These are phyloP conservation scores for Amniataba percoides DNA, from an alignment of 2,797 vertebrate genomes.

Conservation along the genomic window DNA sequence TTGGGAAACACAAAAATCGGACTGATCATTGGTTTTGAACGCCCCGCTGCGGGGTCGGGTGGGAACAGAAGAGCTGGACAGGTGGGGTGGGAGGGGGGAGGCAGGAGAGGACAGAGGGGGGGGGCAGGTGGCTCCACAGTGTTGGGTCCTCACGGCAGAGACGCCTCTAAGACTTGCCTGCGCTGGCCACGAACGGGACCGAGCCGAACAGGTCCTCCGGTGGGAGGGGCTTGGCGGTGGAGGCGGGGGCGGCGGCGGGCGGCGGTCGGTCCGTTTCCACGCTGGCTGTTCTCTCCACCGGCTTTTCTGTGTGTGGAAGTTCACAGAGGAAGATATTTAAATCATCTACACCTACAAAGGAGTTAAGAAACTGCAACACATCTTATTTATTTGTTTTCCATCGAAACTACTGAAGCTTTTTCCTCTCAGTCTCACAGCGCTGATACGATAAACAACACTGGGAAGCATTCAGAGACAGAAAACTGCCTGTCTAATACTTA, in stretches of 20 bases:
- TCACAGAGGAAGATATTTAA: conserved; percentile 16
- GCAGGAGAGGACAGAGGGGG: background rate
- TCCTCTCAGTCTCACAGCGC: background rate
- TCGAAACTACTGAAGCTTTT: background rate
- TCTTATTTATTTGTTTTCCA: background rate
- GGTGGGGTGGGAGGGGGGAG: background rate
- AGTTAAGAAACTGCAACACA: background rate
- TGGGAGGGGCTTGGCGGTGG: conserved; percentile 81
- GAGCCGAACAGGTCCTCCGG: conserved; percentile 97
- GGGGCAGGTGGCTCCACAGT: conserved; percentile 73
- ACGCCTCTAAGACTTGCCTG: conserved; percentile 96
- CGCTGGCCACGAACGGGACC: conserved; percentile 93
- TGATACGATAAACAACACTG: background rate
- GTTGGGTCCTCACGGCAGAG: conserved; percentile 77
- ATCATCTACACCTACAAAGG: background rate
- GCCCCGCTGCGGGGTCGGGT: conserved; percentile 36
- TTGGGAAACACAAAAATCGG: conserved; percentile 23
- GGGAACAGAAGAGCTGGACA: conserved; percentile 21
- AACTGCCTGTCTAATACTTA: background rate
- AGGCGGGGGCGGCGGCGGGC: conserved; percentile 34
- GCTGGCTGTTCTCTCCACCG: conserved; percentile 86
- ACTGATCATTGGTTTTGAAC: conserved; percentile 40
- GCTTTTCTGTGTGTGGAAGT: conserved; percentile 86
- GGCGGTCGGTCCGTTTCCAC: conserved; percentile 78
- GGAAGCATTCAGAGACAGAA: background rate